Conservation (phyloP, 2,888 invertebrate species). For the Dryococelus australis region DNA sequence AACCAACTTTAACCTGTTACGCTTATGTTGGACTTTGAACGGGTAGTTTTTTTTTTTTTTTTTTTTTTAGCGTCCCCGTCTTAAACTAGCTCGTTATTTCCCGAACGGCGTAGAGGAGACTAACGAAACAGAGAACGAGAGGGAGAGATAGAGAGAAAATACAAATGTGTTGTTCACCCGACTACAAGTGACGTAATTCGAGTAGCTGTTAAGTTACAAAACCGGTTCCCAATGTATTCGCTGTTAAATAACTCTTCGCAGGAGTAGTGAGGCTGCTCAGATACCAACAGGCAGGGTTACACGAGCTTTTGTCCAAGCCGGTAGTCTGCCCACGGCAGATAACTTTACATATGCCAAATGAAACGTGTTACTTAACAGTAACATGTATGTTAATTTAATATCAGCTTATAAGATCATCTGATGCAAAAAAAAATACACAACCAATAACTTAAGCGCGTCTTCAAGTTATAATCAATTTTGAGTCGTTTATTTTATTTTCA, state of each 20-base stretch:
- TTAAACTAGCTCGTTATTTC: not conserved
- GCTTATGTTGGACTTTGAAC: too few relatives aligned
- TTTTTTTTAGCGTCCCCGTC: not conserved
- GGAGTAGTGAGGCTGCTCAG: not conserved
- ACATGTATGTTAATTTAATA: too few relatives aligned
- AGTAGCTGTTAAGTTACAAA: not conserved
- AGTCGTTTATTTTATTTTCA: too few relatives aligned
- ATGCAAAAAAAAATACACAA: too few relatives aligned
- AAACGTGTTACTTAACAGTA: too few relatives aligned
- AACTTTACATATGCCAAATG: too few relatives aligned
- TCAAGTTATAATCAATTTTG: too few relatives aligned
- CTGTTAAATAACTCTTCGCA: not conserved
- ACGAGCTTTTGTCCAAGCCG: not conserved
- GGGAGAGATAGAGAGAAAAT: not conserved
- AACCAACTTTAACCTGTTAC: too few relatives aligned
- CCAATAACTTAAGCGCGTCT: too few relatives aligned
- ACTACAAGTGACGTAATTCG: not conserved
- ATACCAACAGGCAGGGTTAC: not conserved
- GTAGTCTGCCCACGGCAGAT: too few relatives aligned
- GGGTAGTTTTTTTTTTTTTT: too few relatives aligned
- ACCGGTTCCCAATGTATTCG: not conserved
- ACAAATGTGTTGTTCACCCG: not conserved
- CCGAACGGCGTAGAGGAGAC: not conserved
- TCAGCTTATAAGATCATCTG: too few relatives aligned
- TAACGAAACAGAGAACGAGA: not conserved